These are phyloP conservation scores for Oscheius myriophilus DNA, from an alignment of 2,888 invertebrate genomes.

Conservation along the genomic window DNA sequence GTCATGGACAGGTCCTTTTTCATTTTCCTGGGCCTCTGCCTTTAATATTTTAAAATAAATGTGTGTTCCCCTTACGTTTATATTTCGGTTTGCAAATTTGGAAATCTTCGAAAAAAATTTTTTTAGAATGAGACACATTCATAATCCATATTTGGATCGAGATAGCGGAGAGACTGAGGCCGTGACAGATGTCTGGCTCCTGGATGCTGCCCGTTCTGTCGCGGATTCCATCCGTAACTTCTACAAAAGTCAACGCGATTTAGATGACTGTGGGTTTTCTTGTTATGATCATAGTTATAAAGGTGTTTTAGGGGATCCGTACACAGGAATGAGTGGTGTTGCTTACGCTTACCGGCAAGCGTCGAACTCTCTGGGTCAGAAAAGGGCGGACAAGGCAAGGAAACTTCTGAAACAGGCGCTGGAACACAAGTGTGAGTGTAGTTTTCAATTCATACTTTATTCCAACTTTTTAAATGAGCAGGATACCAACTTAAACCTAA, in stretches of 20 bases:
- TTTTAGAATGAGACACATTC: too few species aligned
- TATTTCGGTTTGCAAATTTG: too few species aligned
- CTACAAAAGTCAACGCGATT: not conserved
- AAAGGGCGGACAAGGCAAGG: conserved; percentile 5
- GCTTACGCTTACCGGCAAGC: conserved; percentile 10
- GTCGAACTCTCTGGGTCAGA: not conserved
- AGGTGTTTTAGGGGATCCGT: conserved; percentile 16
- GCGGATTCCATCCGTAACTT: not conserved
- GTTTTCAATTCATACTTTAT: too few species aligned
- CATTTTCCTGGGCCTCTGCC: too few species aligned
- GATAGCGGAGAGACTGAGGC: not conserved
- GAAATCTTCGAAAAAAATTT: too few species aligned
- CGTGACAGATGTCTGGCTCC: conserved; percentile 14
- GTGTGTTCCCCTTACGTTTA: too few species aligned
- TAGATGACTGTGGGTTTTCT: conserved; percentile 3
- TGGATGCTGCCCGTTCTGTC: not conserved
- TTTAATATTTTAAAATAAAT: too few species aligned
- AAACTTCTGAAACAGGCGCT: not conserved
- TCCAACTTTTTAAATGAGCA: too few species aligned
- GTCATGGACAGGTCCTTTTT: too few species aligned
- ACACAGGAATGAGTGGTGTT: conserved; percentile 17
- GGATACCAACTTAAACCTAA: too few species aligned
- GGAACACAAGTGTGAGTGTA: not conserved
- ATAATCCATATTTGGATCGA: too few species aligned
- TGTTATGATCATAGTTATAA: not conserved